A percentile compares a stretch with the other conserved stretches of the same genome.
These are phyloP conservation scores for Rhinichthys osculus DNA, from an alignment of 2,797 vertebrate species.

Conservation along the genomic window DNA sequence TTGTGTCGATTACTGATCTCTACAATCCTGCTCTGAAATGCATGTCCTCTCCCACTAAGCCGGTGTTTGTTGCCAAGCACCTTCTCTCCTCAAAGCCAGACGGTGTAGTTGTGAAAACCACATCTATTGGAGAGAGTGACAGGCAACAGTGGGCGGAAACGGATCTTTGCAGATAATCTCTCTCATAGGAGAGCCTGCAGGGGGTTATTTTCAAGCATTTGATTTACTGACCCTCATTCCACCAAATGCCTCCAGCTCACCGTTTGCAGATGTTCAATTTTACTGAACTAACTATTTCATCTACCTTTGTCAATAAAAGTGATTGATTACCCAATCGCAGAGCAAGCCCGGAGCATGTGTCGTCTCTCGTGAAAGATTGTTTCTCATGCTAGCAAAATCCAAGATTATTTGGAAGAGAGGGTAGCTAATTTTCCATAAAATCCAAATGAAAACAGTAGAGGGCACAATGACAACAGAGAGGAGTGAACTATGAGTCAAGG, in stretches of 20 bases:
- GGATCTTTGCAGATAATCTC: slow-evolving; percentile 56
- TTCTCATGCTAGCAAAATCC: slow-evolving; percentile 38
- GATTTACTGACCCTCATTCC: slow-evolving; percentile 61
- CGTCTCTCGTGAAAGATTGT: slow-evolving; percentile 58
- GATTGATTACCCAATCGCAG: slow-evolving; percentile 60
- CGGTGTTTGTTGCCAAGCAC: slow-evolving; percentile 28
- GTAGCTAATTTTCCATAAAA: slow-evolving; percentile 56
- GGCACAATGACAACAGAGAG: slow-evolving; percentile 19
- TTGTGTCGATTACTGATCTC: slow-evolving; percentile 53
- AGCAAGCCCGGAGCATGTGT: slow-evolving; percentile 54
- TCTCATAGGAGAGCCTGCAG: slow-evolving; percentile 40
- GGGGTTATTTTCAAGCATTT: slow-evolving; percentile 56
- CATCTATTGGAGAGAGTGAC: slow-evolving; percentile 29
- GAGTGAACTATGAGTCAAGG: background rate
- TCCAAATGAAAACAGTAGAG: slow-evolving; percentile 51
- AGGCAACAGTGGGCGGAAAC: slow-evolving; percentile 42
- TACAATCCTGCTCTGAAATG: slow-evolving; percentile 40
- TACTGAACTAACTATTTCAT: slow-evolving; percentile 54
- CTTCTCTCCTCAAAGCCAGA: slow-evolving; percentile 17
- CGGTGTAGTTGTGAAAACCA: slow-evolving; percentile 24
- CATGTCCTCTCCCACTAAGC: slow-evolving; percentile 36
- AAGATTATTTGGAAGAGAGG: slow-evolving; percentile 40
- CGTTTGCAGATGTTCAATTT: slow-evolving; percentile 48
- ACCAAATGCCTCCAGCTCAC: slow-evolving; percentile 38
- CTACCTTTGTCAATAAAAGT: slow-evolving; percentile 59